Base-by-base conservation (phyloP, 2,888 invertebrate genomes). In the Leptothorax acervorum region DNA sequence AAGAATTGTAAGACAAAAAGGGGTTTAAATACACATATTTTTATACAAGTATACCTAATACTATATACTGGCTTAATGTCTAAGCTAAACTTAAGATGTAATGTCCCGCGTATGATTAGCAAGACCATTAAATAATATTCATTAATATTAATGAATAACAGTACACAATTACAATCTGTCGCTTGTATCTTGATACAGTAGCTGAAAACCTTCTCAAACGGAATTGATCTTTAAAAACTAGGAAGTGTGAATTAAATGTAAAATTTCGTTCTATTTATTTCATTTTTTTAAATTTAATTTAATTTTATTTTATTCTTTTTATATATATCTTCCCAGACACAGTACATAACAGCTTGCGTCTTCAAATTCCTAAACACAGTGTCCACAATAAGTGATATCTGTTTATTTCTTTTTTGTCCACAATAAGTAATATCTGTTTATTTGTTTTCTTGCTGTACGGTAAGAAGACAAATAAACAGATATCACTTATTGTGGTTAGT, bases 221-320 rank as follows among this genome's bases (percentile, higher is more conserved):
- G 23, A 39, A 63, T 28, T 76, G 8, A 8, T 66, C 12, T 53
- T 4, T 15, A 18, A 70, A 57, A 78, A 45, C 18, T 42, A 66
- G 57, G 0, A 57, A 70, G 31, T 6, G 31, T 23, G 45, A 57
- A 78, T 78, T 57, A 57, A 55, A 78, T 3, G 31, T 35, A n/a
- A 70, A 65, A 76, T 53, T 53, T 65, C 31, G 9, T 53, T 66
- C 12, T 31, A 11, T 45, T 68, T 31, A 12, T 68, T 66, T 48
- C n/a, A 45, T 68, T 70, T 23, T 23, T 23, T 23, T 23, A 0
- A 23, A 23, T 23, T 23, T 23, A 23, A 23, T 23, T 23, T 23
- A 0, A 23, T 23, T 23, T 23, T 23, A 23, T 23, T 23, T 23
- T 0, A 23, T 23, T 23, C 23, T 23, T 23, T 23, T 23, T 23